Evolutionary conservation across 2,888 invertebrate species (phyloP), one percentile per base, ranked within the genome.

Genomic region (Pachycephus smyrnensis): DNA sequence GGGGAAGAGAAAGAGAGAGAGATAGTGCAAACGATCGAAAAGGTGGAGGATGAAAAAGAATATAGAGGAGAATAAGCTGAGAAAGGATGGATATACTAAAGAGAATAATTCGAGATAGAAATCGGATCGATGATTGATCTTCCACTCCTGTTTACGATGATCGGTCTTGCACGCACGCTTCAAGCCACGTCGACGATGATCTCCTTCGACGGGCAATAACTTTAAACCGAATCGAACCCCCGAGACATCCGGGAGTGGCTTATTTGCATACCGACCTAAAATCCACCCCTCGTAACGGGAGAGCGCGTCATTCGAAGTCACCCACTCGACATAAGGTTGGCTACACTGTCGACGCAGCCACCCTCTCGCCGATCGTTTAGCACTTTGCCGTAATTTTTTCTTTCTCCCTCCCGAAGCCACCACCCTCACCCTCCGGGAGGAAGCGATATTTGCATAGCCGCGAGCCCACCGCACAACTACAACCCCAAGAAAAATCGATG

Each of bases 331-430:
- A 90, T 91, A 91, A 91, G 90, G 91, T 73, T 88, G 88, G 86
- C 85, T 86, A 81, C 84, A 82, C 81, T 76, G 82, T 80, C 82
- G 80, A 76, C 79, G 69, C 76, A 73, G 76, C 73, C 73, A 79
- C 82, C 77, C 79, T 78, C 78, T 81, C 80, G 80, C 82, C 88
- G 90, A 91, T 91, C 91, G 90, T 91, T 91, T 91, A 91, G 91
- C 91, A 91, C 91, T 91, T 91, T 89, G 87, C 85, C 86, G 90
- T 90, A 90, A 91, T 91, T 91, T 90, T 90, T 90, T 88, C 88
- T 85, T 82, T 83, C 84, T 84, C 82, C 81, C 40, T 40, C 40
- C 40, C 40, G 0, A 15, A 40, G 40, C 84, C 84, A 84, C 83
- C 79, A 79, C 83, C 77, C 80, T 84, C 79, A 79, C 81, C 82